Percentiles rank a stretch among this genome's conserved stretches.
These are phyloP conservation scores for Drosophila pectinifera DNA, from an alignment of 1,140 invertebrate genomes.

Conservation along the genomic window DNA sequence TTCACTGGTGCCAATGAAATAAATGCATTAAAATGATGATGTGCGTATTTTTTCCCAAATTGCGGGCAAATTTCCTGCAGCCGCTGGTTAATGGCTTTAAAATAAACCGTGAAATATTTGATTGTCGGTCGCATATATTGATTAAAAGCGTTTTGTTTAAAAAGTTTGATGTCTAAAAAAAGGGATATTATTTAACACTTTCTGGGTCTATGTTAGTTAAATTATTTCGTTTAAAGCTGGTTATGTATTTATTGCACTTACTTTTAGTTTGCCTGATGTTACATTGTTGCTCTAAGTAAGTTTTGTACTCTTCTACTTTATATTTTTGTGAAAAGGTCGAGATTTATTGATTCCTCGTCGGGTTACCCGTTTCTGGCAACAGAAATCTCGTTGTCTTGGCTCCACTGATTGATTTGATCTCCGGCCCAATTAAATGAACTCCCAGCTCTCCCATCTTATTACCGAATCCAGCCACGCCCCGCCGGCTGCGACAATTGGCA, in stretches of 20 bases:
- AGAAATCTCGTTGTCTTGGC: constrained; percentile 4
- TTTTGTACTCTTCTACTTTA: too few species aligned
- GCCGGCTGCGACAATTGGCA: constrained; percentile 37
- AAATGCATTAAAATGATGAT: constrained; percentile 46
- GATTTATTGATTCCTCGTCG: too few species aligned
- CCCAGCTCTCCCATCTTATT: constrained; percentile 22
- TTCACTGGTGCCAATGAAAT: constrained; percentile 19
- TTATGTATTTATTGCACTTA: background rate
- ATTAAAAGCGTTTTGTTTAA: constrained; percentile 10
- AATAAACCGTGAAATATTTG: constrained; percentile 19
- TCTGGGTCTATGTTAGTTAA: background rate
- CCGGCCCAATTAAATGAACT: constrained; percentile 33
- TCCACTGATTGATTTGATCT: constrained; percentile 42
- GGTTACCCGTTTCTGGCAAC: too few species aligned
- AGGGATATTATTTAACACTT: background rate
- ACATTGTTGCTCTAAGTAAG: background rate
- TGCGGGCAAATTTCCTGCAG: background rate
- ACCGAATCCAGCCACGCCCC: constrained; percentile 38
- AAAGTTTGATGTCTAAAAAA: constrained; percentile 1
- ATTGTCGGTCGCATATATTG: constrained; percentile 7
- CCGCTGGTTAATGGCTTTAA: constrained; percentile 22
- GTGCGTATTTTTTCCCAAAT: constrained; percentile 11
- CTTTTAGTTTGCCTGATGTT: too few species aligned
- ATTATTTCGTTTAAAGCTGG: background rate
- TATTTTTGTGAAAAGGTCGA: too few species aligned